Conservation (phyloP, 2,797 vertebrate genomes). For the Poeciliopsis infans region DNA sequence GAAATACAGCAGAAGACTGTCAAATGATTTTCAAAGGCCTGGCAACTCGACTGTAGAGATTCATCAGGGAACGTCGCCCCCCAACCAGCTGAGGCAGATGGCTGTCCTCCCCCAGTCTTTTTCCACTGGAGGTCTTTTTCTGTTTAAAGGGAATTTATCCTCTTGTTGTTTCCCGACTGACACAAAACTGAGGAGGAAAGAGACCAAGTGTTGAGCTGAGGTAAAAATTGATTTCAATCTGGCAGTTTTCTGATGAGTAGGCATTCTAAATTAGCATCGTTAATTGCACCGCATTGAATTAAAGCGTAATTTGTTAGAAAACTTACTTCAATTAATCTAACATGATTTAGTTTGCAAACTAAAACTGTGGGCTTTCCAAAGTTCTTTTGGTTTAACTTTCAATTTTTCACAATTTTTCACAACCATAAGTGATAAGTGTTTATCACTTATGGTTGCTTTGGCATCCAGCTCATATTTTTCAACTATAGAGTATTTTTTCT, state of each 20-base stretch:
- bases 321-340: not conserved
- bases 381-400: not conserved
- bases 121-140: slow-evolving; percentile 1
- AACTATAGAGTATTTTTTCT: not conserved
- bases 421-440: no score
- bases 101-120: not conserved
- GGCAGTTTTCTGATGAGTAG: not conserved
- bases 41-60: not conserved
- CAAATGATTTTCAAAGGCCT: not conserved
- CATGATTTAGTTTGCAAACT: not conserved
- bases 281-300: not conserved
- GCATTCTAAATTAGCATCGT: not conserved
- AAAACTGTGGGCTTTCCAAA: not conserved
- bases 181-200: not conserved
- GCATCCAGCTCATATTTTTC: not conserved
- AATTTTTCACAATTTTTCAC: not conserved
- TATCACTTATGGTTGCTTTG: no score
- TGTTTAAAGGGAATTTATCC: not conserved
- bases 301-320: not conserved
- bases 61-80: not conserved
- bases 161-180: not conserved
- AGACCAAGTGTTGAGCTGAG: not conserved
- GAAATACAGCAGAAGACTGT: slow-evolving; percentile 2
- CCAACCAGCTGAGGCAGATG: not conserved
- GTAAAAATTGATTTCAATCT: not conserved